These are phyloP conservation scores for Mylabris sibirica DNA, from an alignment of 2,888 invertebrate species.

Conservation along the genomic window DNA sequence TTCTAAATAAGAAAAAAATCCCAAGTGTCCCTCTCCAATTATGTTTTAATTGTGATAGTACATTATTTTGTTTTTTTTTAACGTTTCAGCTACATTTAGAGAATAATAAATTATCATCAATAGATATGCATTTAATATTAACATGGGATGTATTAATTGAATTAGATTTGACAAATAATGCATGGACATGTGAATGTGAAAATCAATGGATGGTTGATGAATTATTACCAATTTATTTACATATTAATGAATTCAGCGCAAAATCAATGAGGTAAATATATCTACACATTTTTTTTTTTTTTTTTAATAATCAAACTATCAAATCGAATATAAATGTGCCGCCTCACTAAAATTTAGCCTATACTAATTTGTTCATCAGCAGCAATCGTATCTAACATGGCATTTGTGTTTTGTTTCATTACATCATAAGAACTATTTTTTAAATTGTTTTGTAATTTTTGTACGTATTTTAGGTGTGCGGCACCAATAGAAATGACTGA, in stretches of 20 bases:
- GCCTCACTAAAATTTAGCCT: no score
- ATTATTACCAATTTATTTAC: conserved; percentile 66
- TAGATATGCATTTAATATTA: conserved; percentile 71
- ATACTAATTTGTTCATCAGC: no score
- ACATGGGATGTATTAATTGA: conserved; percentile 75
- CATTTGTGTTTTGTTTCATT: not conserved
- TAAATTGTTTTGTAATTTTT: not conserved
- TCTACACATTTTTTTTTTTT: no score
- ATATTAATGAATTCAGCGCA: conserved; percentile 59
- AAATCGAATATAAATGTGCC: no score
- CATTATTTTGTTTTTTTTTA: conserved; percentile 12
- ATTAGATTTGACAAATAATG: conserved; percentile 76
- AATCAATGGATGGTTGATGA: conserved; percentile 79
- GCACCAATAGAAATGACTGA: conserved; percentile 72
- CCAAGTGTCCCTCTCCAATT: not conserved
- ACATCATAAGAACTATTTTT: no score
- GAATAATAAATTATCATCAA: conserved; percentile 73
- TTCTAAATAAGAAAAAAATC: no score
- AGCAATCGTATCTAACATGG: not conserved
- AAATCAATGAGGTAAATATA: conserved; percentile 64
- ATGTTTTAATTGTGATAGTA: not conserved
- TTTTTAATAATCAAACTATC: no score
- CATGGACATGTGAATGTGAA: conserved; percentile 80
- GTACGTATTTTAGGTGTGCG: conserved; percentile 65
- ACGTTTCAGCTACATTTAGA: conserved; percentile 71